Percentiles rank a stretch among this genome's conserved stretches.
These are phyloP conservation scores for Eueremaeus valkanovi DNA, from an alignment of 2,888 invertebrate species.

Conservation along the genomic window DNA sequence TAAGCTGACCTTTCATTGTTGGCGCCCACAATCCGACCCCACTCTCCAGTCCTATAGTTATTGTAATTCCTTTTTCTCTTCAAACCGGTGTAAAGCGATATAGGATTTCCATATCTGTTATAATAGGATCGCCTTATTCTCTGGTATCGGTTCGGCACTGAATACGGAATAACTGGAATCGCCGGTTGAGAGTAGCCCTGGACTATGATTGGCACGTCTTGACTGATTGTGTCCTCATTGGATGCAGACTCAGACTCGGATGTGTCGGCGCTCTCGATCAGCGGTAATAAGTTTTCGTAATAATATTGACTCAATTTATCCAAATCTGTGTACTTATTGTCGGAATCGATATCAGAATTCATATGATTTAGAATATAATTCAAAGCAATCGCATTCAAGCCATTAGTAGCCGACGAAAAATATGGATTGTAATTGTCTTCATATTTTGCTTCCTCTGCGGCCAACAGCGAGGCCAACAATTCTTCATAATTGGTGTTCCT, in stretches of 20 bases:
- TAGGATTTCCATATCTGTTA: neutral
- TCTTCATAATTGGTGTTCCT: conserved; percentile 32
- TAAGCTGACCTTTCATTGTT: neutral
- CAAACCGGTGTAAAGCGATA: neutral
- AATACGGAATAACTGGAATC: neutral
- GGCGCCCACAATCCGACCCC: conserved; percentile 17
- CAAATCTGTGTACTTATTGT: conserved; percentile 2
- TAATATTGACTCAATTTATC: conserved; percentile 29
- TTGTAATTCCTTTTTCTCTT: neutral
- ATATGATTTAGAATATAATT: neutral
- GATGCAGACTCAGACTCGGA: neutral
- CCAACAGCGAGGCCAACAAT: neutral
- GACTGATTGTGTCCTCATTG: neutral
- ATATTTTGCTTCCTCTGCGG: neutral
- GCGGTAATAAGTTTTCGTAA: conserved; percentile 25
- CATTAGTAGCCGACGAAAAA: neutral
- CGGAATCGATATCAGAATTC: neutral
- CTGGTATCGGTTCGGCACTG: neutral
- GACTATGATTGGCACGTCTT: neutral
- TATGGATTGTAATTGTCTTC: neutral
- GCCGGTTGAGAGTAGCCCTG: neutral
- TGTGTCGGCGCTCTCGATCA: neutral
- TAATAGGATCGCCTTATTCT: conserved; percentile 29
- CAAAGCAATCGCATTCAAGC: neutral
- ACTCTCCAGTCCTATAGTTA: neutral